A percentile compares a stretch with the other conserved stretches of the same genome.
Conservation (phyloP, 2,888 invertebrate species). For the Ptychoptera albimana region DNA sequence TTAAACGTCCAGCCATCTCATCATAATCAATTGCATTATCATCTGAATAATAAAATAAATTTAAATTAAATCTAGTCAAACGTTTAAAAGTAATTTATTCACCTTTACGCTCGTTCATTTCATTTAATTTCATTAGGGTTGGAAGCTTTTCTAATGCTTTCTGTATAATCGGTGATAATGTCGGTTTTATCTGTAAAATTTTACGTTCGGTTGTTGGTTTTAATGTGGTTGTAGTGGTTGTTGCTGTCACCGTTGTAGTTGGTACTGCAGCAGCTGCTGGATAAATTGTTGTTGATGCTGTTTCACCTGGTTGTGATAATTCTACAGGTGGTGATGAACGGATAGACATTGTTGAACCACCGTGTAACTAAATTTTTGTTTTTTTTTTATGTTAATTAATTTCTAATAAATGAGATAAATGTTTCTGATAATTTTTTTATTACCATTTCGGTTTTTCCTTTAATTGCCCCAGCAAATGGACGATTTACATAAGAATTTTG, state of each 20-base stretch:
- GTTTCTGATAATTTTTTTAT: background rate
- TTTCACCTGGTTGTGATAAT: too few relatives aligned
- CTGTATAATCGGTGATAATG: slow-evolving; percentile 14
- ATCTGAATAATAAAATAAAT: slow-evolving; percentile 11
- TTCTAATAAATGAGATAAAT: background rate
- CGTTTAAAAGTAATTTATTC: background rate
- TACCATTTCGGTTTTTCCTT: slow-evolving; percentile 1
- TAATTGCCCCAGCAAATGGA: slow-evolving; percentile 16
- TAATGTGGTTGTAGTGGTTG: slow-evolving; percentile 11
- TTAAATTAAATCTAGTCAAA: slow-evolving; percentile 1
- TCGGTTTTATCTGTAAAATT: slow-evolving; percentile 8
- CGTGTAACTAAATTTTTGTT: too few relatives aligned
- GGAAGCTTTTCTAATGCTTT: slow-evolving; percentile 16
- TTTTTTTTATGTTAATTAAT: background rate
- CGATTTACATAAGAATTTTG: slow-evolving; percentile 34
- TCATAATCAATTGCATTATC: slow-evolving; percentile 38
- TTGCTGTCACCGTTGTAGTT: slow-evolving; percentile 2
- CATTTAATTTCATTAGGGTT: slow-evolving; percentile 24
- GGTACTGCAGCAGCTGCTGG: too few relatives aligned
- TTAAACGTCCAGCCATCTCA: slow-evolving; percentile 49
- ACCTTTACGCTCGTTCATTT: slow-evolving; percentile 19
- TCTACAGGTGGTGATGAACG: too few relatives aligned
- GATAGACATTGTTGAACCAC: too few relatives aligned
- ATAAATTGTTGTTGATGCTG: too few relatives aligned
- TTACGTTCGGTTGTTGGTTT: slow-evolving; percentile 15